Conservation (phyloP, 1,140 invertebrate species). For the Mactra quadrangularis region DNA sequence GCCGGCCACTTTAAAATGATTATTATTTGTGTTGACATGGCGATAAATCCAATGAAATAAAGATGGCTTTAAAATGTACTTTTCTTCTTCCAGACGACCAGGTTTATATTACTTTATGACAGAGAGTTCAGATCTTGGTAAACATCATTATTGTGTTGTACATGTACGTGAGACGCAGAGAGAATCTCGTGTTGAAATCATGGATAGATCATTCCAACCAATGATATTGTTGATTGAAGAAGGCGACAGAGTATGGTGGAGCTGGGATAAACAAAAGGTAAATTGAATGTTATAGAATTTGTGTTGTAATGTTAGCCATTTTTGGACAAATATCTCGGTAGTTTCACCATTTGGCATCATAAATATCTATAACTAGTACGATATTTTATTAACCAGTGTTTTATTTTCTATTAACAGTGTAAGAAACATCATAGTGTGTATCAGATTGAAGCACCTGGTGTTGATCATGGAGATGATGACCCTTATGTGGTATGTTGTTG, state of each 20-base stretch:
- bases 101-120: constrained; percentile 82
- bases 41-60: no score
- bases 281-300: background rate
- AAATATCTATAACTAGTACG: no score
- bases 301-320: constrained; percentile 22
- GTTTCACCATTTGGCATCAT: no score
- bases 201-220: constrained; percentile 81
- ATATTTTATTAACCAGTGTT: no score
- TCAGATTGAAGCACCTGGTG: constrained; percentile 80
- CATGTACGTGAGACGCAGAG: constrained; percentile 79
- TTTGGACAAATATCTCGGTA: no score
- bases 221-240: constrained; percentile 82
- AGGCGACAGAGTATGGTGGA: constrained; percentile 83
- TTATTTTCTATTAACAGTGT: constrained; percentile 72
- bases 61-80: no score
- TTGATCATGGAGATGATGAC: constrained; percentile 77
- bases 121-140: constrained; percentile 75
- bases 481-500: constrained; percentile 77
- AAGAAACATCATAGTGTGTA: constrained; percentile 82
- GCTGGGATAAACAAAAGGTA: constrained; percentile 82
- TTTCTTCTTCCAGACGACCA: constrained; percentile 74
- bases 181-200: constrained; percentile 80
- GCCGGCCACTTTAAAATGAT: no score
- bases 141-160: constrained; percentile 80
- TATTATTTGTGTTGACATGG: no score